Evolutionary conservation across 2,888 invertebrate species (phyloP).

Genomic region (Chymomyza amoena): DNA sequence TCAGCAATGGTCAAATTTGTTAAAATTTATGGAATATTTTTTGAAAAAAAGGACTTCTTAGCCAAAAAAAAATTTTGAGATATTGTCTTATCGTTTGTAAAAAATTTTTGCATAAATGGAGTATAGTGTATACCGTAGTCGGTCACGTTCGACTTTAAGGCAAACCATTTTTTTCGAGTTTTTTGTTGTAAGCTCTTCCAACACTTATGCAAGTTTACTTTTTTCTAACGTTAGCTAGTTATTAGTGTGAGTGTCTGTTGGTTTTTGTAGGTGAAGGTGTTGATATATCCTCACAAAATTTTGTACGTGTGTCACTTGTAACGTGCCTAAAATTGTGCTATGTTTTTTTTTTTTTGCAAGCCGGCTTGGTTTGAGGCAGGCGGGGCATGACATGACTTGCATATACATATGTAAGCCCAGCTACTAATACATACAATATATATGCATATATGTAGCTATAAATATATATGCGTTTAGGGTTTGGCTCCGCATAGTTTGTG

Average conservation of each 20-base stretch:
- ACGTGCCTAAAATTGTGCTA: conserved; percentile 40
- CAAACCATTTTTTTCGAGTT: conserved; percentile 12
- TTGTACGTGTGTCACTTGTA: conserved; percentile 30
- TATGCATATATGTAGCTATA: not conserved
- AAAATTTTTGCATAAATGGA: too few species aligned
- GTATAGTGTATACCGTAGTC: not conserved
- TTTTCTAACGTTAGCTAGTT: conserved; percentile 10
- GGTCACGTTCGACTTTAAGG: conserved; percentile 8
- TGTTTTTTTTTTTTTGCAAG: conserved; percentile 28
- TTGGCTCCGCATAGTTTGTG: not conserved
- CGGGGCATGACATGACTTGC: conserved; percentile 40
- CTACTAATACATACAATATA: not conserved
- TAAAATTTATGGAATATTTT: too few species aligned
- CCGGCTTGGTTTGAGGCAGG: not conserved
- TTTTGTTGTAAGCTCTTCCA: conserved; percentile 9
- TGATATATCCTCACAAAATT: conserved; percentile 47
- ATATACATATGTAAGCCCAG: conserved; percentile 35
- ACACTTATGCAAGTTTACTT: conserved; percentile 11
- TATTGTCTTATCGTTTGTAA: too few species aligned
- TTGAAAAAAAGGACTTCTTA: too few species aligned
- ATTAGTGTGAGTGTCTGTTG: conserved; percentile 1
- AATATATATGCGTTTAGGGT: conserved; percentile 2
- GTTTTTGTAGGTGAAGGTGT: conserved; percentile 50
- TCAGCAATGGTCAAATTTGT: too few species aligned
- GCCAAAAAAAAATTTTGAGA: too few species aligned